A percentile compares a stretch with the other conserved stretches of the same genome.
phyloP scores from a whole-genome alignment of 2,797 vertebrate genomes.

The Cuniculus paca region DNA sequence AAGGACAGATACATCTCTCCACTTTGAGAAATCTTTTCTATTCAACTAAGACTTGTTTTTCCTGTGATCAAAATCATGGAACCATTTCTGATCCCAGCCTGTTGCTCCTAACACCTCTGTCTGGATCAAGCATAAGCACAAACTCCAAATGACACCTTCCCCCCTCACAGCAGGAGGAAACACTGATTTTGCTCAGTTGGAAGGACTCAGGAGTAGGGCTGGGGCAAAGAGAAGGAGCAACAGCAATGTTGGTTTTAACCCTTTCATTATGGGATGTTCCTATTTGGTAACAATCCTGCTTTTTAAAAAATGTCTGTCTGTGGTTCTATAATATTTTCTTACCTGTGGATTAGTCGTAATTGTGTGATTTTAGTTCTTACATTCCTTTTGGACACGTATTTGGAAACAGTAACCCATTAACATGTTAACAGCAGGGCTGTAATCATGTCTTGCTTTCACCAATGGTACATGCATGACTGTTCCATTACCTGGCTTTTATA shows the following conservation, averaged over 20 bases:
- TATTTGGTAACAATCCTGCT: not conserved
- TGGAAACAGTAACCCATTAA: not conserved
- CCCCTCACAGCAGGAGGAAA: not conserved
- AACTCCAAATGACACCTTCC: not conserved
- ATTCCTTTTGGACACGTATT: not conserved
- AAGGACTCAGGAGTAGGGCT: not conserved
- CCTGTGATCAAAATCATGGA: not conserved
- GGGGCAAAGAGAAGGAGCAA: not conserved
- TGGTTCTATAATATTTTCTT: not conserved
- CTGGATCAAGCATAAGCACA: not conserved
- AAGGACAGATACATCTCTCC: not conserved
- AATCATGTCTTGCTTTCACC: not conserved
- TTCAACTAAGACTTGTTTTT: not conserved
- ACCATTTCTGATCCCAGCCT: not conserved
- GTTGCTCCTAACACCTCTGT: not conserved
- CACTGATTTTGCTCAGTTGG: not conserved
- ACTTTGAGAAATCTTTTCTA: not conserved
- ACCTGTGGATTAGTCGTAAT: not conserved
- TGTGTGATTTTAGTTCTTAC: not conserved
- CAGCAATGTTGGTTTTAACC: not conserved
- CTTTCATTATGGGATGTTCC: not conserved
- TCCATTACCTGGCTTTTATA: not conserved
- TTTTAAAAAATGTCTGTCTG: not conserved
- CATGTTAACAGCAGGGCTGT: not conserved
- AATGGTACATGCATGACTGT: not conserved